A percentile compares a stretch with the other conserved stretches of the same genome.
Conservation (phyloP, 2,113 vertebrate genomes). For the Leptosomus discolor region DNA sequence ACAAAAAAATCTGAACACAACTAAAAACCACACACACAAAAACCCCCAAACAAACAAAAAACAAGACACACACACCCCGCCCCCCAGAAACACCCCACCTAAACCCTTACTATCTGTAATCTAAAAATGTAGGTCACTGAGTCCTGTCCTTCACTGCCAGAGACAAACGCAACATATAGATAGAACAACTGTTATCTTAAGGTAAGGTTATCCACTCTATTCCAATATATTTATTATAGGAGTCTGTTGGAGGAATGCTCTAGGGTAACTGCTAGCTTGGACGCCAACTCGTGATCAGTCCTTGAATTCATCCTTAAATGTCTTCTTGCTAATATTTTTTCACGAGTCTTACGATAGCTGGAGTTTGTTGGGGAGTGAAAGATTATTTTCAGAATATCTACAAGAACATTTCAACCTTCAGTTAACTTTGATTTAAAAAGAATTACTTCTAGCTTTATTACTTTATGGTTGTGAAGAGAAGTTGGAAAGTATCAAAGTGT, state of each 20-base stretch:
- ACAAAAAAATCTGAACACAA: not conserved
- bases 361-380: not conserved
- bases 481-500: not conserved
- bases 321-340: not conserved
- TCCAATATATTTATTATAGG: not conserved
- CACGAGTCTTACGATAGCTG: not conserved
- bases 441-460: not conserved
- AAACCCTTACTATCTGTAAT: not conserved
- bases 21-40: not conserved
- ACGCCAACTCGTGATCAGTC: rapidly evolving
- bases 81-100: no score
- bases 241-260: not conserved
- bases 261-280: not conserved
- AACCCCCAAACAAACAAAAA: not conserved
- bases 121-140: not conserved
- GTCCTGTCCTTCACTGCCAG: not conserved
- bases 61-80: not conserved
- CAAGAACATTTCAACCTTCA: not conserved
- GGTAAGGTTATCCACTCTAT: not conserved
- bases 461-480: not conserved
- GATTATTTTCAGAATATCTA: not conserved
- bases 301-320: not conserved
- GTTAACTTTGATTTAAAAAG: not conserved
- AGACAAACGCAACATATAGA: not conserved
- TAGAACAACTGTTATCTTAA: not conserved